Conservation (phyloP, 2,888 invertebrate species). For the Koerneria pararmatus region DNA sequence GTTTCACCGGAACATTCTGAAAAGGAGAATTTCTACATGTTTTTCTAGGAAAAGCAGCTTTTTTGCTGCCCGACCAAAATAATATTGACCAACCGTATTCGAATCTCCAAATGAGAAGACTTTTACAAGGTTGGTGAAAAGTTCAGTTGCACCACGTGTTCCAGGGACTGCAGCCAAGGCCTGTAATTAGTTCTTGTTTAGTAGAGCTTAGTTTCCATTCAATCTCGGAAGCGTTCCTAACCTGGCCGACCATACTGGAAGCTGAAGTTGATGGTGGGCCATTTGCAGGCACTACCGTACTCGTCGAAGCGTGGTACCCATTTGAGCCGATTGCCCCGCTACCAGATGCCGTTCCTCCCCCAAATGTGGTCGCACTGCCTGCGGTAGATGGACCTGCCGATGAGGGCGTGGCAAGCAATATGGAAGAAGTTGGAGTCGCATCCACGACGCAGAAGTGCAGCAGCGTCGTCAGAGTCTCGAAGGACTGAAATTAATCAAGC, state of each 20-base stretch:
- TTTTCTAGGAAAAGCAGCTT: neutral
- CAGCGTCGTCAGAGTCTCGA: constrained; percentile 54
- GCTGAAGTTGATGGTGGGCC: constrained; percentile 14
- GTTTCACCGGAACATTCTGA: constrained; percentile 10
- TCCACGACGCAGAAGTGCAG: constrained; percentile 57
- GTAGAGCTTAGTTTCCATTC: neutral
- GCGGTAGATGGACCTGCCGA: neutral
- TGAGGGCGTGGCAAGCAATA: too few relatives aligned
- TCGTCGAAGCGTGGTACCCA: constrained; percentile 21
- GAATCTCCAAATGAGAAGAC: constrained; percentile 19
- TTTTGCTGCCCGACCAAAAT: neutral
- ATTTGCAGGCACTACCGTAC: constrained; percentile 8
- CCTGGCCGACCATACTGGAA: constrained; percentile 34
- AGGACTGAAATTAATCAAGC: constrained; percentile 36
- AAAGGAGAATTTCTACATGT: neutral
- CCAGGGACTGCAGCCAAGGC: constrained; percentile 55
- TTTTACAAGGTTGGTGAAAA: constrained; percentile 77
- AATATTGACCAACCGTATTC: neutral
- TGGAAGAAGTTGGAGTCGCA: constrained; percentile 21
- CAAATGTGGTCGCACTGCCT: neutral
- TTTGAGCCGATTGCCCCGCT: neutral
- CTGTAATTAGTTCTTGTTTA: constrained; percentile 16
- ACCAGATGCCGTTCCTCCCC: neutral
- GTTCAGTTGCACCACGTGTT: constrained; percentile 66
- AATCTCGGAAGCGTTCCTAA: neutral